Conservation (phyloP, 2,113 vertebrate genomes). For the Mustela lutreola region DNA sequence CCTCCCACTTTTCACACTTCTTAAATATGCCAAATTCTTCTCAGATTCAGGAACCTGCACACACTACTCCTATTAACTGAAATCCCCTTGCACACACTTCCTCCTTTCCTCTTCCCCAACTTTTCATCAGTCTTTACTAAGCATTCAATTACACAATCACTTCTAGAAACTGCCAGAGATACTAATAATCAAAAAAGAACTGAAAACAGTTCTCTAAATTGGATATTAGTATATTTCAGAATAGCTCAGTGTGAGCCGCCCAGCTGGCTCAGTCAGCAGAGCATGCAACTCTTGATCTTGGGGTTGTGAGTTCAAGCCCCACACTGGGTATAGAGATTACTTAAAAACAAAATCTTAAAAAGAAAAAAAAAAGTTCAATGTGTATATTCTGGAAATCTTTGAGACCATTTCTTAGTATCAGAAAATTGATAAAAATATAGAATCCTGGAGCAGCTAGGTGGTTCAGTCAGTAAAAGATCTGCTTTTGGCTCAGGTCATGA, state of each 20-base stretch:
- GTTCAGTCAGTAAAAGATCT: background rate
- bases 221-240: background rate
- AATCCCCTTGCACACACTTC: background rate
- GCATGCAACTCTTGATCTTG: background rate
- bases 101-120: background rate
- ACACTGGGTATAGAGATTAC: background rate
- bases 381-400: background rate
- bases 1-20: background rate
- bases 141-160: background rate
- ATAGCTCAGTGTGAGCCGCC: background rate
- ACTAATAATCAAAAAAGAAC: background rate
- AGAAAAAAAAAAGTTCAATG: background rate
- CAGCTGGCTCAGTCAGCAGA: background rate
- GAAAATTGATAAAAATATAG: background rate
- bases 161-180: background rate
- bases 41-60: background rate
- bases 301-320: background rate
- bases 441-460: background rate
- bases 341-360: background rate
- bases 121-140: background rate
- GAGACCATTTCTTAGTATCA: background rate
- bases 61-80: background rate
- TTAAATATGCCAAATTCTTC: conserved; percentile 4
- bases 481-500: background rate
- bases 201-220: background rate